These are phyloP conservation scores for Brachypodius melanocephalos DNA, from an alignment of 2,113 vertebrate species.

Conservation along the genomic window DNA sequence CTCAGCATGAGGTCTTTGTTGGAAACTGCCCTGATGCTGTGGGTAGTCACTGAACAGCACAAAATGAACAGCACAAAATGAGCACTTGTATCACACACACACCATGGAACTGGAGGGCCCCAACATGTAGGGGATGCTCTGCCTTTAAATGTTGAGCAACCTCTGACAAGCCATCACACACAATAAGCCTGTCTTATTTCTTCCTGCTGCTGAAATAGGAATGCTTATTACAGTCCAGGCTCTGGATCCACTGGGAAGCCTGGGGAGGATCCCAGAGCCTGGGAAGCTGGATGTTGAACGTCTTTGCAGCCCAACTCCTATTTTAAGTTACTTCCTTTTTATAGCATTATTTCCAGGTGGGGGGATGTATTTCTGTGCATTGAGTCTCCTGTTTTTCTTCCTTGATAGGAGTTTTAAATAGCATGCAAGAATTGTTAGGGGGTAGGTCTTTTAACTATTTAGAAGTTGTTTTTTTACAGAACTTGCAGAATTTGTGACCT, in stretches of 20 bases:
- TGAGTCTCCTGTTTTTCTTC: constrained; percentile 58
- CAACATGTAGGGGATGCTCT: neutral
- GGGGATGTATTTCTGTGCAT: constrained; percentile 27
- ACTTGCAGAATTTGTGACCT: constrained; percentile 37
- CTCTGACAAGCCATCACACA: accelerated
- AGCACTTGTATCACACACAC: accelerated
- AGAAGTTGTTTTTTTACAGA: constrained; percentile 29
- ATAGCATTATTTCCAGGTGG: constrained; percentile 56
- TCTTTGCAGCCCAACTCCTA: constrained; percentile 38
- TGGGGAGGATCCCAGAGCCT: neutral
- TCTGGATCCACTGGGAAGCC: neutral
- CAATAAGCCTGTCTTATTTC: neutral
- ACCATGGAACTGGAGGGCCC: neutral
- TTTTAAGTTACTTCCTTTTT: constrained; percentile 63
- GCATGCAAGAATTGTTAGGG: constrained; percentile 42
- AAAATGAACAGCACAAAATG: neutral
- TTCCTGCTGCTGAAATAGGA: neutral
- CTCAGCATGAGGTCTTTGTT: neutral
- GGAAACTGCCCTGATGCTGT: neutral
- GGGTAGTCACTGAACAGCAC: neutral
- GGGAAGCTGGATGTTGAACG: neutral
- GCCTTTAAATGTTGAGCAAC: neutral
- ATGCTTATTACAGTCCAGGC: neutral
- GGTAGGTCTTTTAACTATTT: neutral
- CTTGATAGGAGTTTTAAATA: constrained; percentile 54